Percentiles rank a stretch among this genome's conserved stretches.
These are phyloP conservation scores for Austrolebias charrua DNA, from an alignment of 2,797 vertebrate genomes.

Conservation along the genomic window DNA sequence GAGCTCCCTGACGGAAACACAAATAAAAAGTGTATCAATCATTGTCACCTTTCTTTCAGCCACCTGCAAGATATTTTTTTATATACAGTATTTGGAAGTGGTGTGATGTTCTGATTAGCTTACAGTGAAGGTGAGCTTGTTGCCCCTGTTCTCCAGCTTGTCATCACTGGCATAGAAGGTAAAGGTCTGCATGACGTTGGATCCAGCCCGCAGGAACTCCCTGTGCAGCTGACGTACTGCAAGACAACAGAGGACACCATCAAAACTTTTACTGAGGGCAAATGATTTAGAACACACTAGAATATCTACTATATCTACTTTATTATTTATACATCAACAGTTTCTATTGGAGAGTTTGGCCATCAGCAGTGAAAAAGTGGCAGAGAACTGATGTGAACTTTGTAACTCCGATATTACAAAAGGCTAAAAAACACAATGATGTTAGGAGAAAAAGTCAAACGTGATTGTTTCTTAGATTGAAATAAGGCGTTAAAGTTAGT, in stretches of 20 bases:
- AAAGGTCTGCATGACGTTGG: slow-evolving; percentile 92
- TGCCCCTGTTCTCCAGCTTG: slow-evolving; percentile 93
- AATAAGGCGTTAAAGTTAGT: neutral
- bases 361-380: no score
- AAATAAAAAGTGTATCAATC: neutral
- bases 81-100: neutral
- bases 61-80: neutral
- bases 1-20: slow-evolving; percentile 77
- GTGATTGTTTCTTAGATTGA: neutral
- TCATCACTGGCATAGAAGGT: slow-evolving; percentile 95
- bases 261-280: neutral
- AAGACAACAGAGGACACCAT: slow-evolving; percentile 16
- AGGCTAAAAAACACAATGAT: neutral
- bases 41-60: no score
- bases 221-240: slow-evolving; percentile 91
- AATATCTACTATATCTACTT: no score
- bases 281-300: neutral
- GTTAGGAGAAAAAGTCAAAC: neutral
- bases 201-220: slow-evolving; percentile 90
- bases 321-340: neutral
- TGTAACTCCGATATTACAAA: no score
- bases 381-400: no score
- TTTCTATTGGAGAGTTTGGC: neutral
- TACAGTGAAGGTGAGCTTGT: slow-evolving; percentile 79
- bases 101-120: slow-evolving; percentile 11